Conservation (phyloP, 2,113 vertebrate genomes). For the Irena cyanogastra region DNA sequence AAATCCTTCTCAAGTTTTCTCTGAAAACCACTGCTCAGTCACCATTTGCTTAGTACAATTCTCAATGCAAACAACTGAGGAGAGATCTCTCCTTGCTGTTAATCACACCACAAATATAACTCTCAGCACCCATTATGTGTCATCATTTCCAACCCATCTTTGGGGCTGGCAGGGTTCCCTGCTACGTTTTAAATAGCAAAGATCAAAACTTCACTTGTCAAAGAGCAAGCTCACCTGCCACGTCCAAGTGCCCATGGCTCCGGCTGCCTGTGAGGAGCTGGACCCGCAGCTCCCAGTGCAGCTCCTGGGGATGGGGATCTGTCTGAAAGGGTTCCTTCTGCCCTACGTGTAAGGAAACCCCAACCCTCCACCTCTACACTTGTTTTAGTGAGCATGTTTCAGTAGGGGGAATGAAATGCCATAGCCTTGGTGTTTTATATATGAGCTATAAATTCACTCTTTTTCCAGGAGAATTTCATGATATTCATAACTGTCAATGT, state of each 20-base stretch:
- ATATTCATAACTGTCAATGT: background rate
- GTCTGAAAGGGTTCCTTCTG: background rate
- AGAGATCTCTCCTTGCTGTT: background rate
- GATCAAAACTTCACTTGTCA: background rate
- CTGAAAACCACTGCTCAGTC: constrained; percentile 7
- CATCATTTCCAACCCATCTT: background rate
- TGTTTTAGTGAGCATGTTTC: background rate
- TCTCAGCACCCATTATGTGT: background rate
- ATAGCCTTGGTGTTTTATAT: background rate
- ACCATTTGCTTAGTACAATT: background rate
- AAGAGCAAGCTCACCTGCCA: background rate
- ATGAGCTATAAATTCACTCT: background rate
- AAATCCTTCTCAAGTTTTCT: constrained; percentile 7
- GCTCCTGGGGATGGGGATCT: background rate
- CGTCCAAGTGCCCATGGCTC: background rate
- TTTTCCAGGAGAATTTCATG: background rate
- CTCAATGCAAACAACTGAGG: background rate
- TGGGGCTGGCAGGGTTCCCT: background rate
- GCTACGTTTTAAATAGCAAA: background rate
- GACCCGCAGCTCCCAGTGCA: background rate
- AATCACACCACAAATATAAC: background rate
- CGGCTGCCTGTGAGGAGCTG: background rate
- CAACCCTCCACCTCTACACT: background rate
- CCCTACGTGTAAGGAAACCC: background rate
- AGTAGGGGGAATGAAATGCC: background rate